Percentiles rank a stretch among this genome's conserved stretches.
Conservation (phyloP, 2,113 vertebrate species). For the Boleophthalmus pectinirostris region DNA sequence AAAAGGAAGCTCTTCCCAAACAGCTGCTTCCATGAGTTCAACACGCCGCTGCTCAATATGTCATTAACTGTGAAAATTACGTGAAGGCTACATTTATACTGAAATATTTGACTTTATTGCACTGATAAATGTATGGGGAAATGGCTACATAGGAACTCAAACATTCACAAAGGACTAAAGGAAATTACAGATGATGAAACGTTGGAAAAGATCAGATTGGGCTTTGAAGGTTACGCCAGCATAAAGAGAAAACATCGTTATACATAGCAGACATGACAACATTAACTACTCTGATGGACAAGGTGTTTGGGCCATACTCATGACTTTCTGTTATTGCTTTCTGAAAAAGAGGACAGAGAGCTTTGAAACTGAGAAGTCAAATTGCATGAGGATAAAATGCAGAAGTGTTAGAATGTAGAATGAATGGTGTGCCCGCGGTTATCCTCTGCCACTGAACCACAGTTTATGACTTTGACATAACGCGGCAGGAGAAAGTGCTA, state of each 20-base stretch:
- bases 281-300: conserved; percentile 52
- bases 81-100: background rate
- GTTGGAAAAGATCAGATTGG: conserved; percentile 35
- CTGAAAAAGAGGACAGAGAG: conserved; percentile 59
- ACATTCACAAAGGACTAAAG: conserved; percentile 20
- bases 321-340: conserved; percentile 40
- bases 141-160: conserved; percentile 38
- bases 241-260: conserved; percentile 63
- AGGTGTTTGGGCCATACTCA: conserved; percentile 54
- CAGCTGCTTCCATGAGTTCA: conserved; percentile 66
- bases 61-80: conserved; percentile 24
- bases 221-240: conserved; percentile 46
- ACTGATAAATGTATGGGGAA: conserved; percentile 31
- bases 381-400: conserved; percentile 49
- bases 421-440: conserved; percentile 59
- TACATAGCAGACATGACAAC: conserved; percentile 45
- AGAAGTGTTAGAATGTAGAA: conserved; percentile 57
- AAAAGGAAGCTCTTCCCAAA: conserved; percentile 69
- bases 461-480: conserved; percentile 37
- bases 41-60: conserved; percentile 36
- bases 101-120: background rate
- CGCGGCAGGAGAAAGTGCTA: conserved; percentile 19
- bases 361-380: conserved; percentile 46
- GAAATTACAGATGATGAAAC: conserved; percentile 53
- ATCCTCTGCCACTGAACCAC: conserved; percentile 46